phyloP scores from a whole-genome alignment of 2,888 invertebrate genomes.

The Brassicogethes aeneus region DNA sequence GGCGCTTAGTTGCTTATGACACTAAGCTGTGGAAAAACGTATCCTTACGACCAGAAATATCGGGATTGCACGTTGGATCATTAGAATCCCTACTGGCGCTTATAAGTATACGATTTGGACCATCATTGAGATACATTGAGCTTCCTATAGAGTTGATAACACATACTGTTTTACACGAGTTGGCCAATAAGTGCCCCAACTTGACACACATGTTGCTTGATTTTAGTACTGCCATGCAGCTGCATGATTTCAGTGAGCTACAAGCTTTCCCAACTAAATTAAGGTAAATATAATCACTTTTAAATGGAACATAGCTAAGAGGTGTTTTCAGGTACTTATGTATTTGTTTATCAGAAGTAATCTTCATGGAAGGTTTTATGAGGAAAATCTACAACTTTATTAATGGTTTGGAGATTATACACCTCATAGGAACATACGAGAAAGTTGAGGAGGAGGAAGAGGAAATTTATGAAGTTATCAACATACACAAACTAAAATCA shows the following conservation, averaged over 20 bases:
- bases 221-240: slow-evolving; percentile 98
- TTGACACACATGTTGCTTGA: slow-evolving; percentile 93
- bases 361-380: slow-evolving; percentile 99
- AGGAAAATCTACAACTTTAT: slow-evolving; percentile 99
- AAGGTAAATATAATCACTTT: slow-evolving; percentile 33
- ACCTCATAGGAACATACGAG: slow-evolving; percentile 95
- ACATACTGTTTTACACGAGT: slow-evolving; percentile 91
- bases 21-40: slow-evolving; percentile 93
- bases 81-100: slow-evolving; percentile 80
- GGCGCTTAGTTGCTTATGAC: slow-evolving; percentile 94
- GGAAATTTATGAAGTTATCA: slow-evolving; percentile 98
- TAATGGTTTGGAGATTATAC: slow-evolving; percentile 93
- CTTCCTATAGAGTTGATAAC: slow-evolving; percentile 95
- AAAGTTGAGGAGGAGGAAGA: slow-evolving; percentile 98
- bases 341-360: slow-evolving; percentile 96
- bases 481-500: slow-evolving; percentile 96
- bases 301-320: neutral
- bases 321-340: slow-evolving; percentile 44
- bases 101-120: slow-evolving; percentile 80
- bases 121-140: slow-evolving; percentile 84
- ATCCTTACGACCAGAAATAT: slow-evolving; percentile 92
- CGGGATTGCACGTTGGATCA: slow-evolving; percentile 85
- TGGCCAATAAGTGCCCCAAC: slow-evolving; percentile 93
- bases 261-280: slow-evolving; percentile 97
- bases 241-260: slow-evolving; percentile 98